These are phyloP conservation scores for Indicator indicator DNA, from an alignment of 2,113 vertebrate species.

Conservation along the genomic window DNA sequence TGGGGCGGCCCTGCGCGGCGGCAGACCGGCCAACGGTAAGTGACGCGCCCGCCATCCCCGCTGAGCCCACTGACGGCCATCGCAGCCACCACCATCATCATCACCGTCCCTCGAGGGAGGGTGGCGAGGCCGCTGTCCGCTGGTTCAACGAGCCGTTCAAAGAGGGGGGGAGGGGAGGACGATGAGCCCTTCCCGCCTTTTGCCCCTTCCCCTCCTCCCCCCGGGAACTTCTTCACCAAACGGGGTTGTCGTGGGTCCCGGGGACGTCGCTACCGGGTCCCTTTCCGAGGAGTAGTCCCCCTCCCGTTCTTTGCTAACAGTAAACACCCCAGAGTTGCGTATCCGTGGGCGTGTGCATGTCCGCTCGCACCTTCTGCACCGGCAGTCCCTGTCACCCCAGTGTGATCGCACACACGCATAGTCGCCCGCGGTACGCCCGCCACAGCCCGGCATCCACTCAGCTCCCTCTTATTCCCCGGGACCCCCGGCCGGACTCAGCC, in stretches of 20 bases:
- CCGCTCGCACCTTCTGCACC: constrained; percentile 7
- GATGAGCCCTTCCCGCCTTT: background rate
- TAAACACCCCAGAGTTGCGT: background rate
- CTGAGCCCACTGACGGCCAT: background rate
- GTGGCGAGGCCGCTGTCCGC: background rate
- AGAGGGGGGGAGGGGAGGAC: background rate
- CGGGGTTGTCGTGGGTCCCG: background rate
- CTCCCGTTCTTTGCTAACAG: background rate
- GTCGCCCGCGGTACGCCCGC: background rate
- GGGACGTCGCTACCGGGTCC: background rate
- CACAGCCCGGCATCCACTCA: background rate
- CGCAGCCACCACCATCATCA: background rate
- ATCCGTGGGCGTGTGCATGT: background rate
- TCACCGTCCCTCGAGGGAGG: background rate
- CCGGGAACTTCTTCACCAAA: constrained; percentile 45
- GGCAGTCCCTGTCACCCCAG: background rate
- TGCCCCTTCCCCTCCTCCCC: background rate
- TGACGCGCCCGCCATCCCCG: background rate
- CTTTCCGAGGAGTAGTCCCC: background rate
- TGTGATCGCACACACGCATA: background rate
- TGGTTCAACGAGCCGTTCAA: background rate
- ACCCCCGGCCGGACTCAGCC: background rate
- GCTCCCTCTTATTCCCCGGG: background rate
- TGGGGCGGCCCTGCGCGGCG: background rate
- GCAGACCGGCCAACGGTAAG: constrained; percentile 12